Percentiles rank a stretch among this genome's conserved stretches.
phyloP scores from a whole-genome alignment of 2,797 vertebrate species.

The Darevskia mixta region DNA sequence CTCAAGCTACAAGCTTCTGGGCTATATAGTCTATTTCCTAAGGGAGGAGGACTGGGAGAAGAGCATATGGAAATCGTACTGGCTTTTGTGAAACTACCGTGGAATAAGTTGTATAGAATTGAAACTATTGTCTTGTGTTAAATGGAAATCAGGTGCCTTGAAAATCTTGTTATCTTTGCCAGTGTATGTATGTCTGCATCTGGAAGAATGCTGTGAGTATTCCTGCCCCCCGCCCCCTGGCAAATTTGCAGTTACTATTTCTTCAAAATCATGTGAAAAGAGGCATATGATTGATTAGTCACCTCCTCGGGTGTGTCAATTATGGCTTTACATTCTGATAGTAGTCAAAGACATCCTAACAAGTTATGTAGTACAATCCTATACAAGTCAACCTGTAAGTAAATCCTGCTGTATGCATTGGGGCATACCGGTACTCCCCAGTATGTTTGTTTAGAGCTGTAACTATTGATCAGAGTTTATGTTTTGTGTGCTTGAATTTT shows the following conservation, averaged over 20 bases:
- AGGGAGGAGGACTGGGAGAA: background rate
- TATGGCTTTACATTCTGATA: background rate
- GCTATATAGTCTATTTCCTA: background rate
- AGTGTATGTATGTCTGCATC: background rate
- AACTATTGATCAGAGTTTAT: slow-evolving; percentile 1
- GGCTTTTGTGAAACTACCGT: background rate
- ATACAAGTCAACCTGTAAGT: background rate
- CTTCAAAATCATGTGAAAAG: background rate
- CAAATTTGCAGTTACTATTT: background rate
- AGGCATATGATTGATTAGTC: background rate
- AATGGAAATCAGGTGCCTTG: background rate
- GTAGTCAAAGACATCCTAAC: background rate
- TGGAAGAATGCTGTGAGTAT: background rate
- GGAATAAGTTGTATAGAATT: slow-evolving; percentile 3
- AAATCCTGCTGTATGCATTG: no score
- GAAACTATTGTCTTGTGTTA: background rate
- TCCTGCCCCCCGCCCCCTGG: background rate
- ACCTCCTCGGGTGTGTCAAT: no score
- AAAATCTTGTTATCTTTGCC: background rate
- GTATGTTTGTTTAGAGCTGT: background rate
- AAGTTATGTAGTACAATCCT: background rate
- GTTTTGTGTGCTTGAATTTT: background rate
- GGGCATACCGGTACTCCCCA: background rate
- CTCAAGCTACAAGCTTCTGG: background rate
- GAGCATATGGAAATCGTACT: background rate